Conservation (phyloP, 92 coral and sea anemone genomes). For the Actinostola sp. region DNA sequence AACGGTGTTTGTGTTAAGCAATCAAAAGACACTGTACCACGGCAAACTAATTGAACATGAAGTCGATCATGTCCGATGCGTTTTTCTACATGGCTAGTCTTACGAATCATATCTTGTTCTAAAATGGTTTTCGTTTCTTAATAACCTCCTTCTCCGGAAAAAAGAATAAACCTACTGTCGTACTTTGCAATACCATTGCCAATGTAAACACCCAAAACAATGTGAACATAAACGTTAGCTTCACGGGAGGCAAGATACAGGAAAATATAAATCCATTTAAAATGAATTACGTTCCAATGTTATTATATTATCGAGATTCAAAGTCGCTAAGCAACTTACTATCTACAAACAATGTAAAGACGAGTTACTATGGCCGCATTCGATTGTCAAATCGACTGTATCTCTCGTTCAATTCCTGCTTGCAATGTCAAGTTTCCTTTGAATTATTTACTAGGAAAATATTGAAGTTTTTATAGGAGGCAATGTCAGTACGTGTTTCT, state of each 20-base stretch:
- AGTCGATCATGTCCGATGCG: constrained; percentile 13
- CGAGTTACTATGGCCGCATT: neutral
- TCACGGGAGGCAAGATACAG: neutral
- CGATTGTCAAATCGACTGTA: neutral
- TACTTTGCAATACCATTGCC: too few relatives aligned
- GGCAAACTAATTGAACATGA: constrained; percentile 16
- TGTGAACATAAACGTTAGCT: neutral
- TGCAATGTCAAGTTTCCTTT: constrained; percentile 25
- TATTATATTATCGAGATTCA: too few relatives aligned
- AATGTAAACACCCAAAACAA: too few relatives aligned
- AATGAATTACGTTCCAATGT: too few relatives aligned
- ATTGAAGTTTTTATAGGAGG: too few relatives aligned
- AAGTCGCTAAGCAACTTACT: neutral
- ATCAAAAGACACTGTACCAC: neutral
- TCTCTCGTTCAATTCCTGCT: neutral
- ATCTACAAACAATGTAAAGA: neutral
- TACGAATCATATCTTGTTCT: neutral
- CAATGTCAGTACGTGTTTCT: too few relatives aligned
- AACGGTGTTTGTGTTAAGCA: neutral
- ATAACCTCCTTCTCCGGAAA: neutral
- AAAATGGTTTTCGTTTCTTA: neutral
- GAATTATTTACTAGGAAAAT: constrained; percentile 20
- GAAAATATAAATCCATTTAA: neutral
- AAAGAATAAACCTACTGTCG: neutral
- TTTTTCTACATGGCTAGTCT: constrained; percentile 1